A percentile compares a stretch with the other conserved stretches of the same genome.
Conservation (phyloP, 2,888 invertebrate genomes). For the Epirrhoe tristata region DNA sequence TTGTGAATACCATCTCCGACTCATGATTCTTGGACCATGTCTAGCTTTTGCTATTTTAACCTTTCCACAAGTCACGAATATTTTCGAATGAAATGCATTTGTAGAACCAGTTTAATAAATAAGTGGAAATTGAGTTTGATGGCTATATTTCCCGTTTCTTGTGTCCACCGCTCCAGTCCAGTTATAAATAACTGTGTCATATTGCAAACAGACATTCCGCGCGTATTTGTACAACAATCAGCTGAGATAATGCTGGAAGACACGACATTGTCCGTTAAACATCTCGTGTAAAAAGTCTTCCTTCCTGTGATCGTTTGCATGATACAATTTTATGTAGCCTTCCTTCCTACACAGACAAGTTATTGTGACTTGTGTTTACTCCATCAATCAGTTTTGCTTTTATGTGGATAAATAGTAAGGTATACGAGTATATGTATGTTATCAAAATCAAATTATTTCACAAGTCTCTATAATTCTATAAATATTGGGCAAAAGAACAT, state of each 20-base stretch:
- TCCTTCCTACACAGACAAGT: background rate
- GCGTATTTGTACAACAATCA: constrained; percentile 30
- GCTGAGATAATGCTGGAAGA: constrained; percentile 27
- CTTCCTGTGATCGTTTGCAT: background rate
- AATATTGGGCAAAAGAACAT: constrained; percentile 40
- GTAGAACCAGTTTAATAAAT: constrained; percentile 15
- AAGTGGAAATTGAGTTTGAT: constrained; percentile 17
- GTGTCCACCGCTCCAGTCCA: constrained; percentile 32
- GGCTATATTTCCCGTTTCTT: constrained; percentile 36
- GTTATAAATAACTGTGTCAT: constrained; percentile 38
- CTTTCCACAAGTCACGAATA: background rate
- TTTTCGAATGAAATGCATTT: constrained; percentile 5
- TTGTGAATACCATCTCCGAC: too few relatives aligned
- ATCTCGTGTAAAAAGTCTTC: background rate
- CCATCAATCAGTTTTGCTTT: too few relatives aligned
- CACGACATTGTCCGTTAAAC: constrained; percentile 27
- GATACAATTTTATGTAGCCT: background rate
- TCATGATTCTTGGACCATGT: too few relatives aligned
- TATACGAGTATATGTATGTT: too few relatives aligned
- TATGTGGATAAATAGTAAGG: too few relatives aligned
- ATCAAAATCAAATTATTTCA: too few relatives aligned
- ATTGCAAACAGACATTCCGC: constrained; percentile 34
- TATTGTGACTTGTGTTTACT: too few relatives aligned
- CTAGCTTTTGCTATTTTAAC: background rate
- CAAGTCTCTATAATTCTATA: constrained; percentile 26